Base-by-base conservation (phyloP, 1,140 invertebrate genomes). In the Ceratosolen solmsi region DNA sequence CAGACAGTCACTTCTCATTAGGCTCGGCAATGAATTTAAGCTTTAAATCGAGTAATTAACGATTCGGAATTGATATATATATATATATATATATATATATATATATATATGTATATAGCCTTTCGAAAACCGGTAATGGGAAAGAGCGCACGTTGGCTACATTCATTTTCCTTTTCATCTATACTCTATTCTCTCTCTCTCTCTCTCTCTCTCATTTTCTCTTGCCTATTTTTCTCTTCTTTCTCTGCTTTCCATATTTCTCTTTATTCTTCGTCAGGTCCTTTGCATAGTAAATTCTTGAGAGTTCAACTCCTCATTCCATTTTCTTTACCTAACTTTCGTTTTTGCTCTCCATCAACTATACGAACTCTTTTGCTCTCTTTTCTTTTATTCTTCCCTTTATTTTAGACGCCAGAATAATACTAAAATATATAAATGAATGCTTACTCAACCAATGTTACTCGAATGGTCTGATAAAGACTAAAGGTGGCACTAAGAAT, bases 31-130 rank as follows among this genome's bases (percentile, higher is more conserved):
- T 82, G 65, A 82, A 82, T 78, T 74, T 73, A 63, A 20, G 54
- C 0, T 73, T 63, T 73, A 36, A 78, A 82, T 82, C 58, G 22
- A 41, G 33, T 71, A 72, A 82, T 77, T 77, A 77, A 76, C 60
- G 70, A 76, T 82, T 76, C 41, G n/a, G 17, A 38, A 41, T 25
- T 0, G 1, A 70, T n/a, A n/a, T n/a, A n/a, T n/a, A n/a, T n/a
- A n/a, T n/a, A n/a, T n/a, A n/a, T n/a, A n/a, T n/a, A n/a, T n/a
- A n/a, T n/a, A n/a, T n/a, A n/a, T n/a, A n/a, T n/a, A n/a, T n/a
- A n/a, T n/a, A n/a, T n/a, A n/a, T n/a, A n/a, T n/a, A n/a, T n/a
- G n/a, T 38, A 36, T 38, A 5, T 30, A 9, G 13, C 27, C 5
- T 72, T 70, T 41, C 5, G 36, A n/a, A 25, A 41, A 5, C 1